These are phyloP conservation scores for Seira musarum DNA, from an alignment of 2,888 invertebrate species.

Conservation along the genomic window DNA sequence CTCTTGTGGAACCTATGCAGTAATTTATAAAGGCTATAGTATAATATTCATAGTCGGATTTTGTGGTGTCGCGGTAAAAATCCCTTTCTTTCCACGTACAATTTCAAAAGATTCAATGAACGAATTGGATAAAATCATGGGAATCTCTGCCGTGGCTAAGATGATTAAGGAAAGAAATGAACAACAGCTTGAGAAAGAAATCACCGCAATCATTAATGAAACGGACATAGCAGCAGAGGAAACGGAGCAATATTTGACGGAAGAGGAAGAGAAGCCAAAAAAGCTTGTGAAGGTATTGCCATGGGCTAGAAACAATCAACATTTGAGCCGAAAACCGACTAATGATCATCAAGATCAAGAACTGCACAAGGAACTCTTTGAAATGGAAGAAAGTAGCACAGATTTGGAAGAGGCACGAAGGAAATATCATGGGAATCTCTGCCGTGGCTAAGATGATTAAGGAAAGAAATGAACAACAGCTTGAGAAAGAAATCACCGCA, in stretches of 20 bases:
- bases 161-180: no score
- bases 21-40: slow-evolving; percentile 10
- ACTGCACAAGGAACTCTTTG: no score
- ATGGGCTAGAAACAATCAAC: not conserved
- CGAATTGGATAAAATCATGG: not conserved
- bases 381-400: no score
- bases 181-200: no score
- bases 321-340: not conserved
- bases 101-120: not conserved
- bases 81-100: not conserved
- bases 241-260: not conserved
- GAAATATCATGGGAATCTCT: not conserved
- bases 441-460: not conserved
- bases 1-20: not conserved
- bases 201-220: not conserved
- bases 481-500: not conserved
- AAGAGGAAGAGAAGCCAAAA: not conserved
- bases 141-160: not conserved
- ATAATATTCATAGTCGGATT: slow-evolving; percentile 8
- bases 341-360: no score
- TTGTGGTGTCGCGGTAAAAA: not conserved
- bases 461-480: no score
- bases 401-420: no score
- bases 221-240: not conserved
- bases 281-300: no score